Base-by-base conservation (phyloP, 2,888 invertebrate genomes). In the Lissonota sp. region DNA sequence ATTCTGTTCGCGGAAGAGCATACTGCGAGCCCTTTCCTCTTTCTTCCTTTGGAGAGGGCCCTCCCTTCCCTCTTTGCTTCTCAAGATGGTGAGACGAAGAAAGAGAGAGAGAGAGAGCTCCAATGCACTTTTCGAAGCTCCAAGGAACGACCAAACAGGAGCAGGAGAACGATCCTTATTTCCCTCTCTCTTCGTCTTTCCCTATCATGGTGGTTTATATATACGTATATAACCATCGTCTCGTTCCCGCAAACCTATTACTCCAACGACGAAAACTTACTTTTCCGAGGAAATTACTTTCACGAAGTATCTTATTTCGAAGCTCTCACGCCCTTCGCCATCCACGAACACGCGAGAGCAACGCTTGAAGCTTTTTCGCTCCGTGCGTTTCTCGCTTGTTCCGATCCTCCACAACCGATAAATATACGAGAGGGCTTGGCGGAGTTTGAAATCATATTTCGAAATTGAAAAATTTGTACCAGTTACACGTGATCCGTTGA, bases 301-400 rank as follows among this genome's bases (percentile, higher is more conserved):
- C 79, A 74, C 84, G 83, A 87, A 88, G 88, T 88, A 88, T 89
- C 88, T 89, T 88, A 87, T 88, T 87, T 87, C 87, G 86, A 84
- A 26, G 26, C 26, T 26, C 26, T 26, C 26, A 26, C 26, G 26
- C 26, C 26, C 26, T 26, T 26, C 26, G 26, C 26, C 26, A 26
- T 26, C 3, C 26, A 26, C 26, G 26, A 26, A 26, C 26, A 26
- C 26, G 26, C 26, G 26, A 26, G 26, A 26, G 26, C 26, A 26
- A 3, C 26, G 26, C 26, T 26, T 1, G 26, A 26, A 26, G 26
- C 26, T 26, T 3, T 26, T 26, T 26, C 26, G 26, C 26, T 1
- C 3, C 26, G 26, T 26, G 26, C 26, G 26, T 26, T 26, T 26
- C 26, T 26, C 26, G 26, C 26, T 26, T 26, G 26, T 26, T 26